Base-by-base conservation (phyloP, 2,113 vertebrate species). In the Tragelaphus imberbis region DNA sequence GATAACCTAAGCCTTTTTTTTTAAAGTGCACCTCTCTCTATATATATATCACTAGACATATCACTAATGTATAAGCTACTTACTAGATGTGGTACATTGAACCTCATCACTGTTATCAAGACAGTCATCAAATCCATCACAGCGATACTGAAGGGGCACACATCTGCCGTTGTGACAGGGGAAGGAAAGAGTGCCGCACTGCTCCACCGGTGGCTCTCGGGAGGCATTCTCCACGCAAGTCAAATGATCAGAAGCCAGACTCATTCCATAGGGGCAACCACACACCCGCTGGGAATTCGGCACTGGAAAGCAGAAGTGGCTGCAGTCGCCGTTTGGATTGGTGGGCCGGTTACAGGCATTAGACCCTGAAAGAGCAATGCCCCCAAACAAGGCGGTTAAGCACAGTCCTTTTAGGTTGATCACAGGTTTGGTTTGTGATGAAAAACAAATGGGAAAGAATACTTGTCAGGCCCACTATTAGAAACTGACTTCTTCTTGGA, bases 301-400 rank as follows among this genome's bases (percentile, higher is more conserved):
- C 33, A 99, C 99, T 7, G 99, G 99, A 98, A 99, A 99, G 98
- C 99, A 99, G 98, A 99, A 99, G 98, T 99, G 99, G 97, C 99
- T 99, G 98, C 99, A 99, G 98, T 99, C 99, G 77, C 99, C 99
- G n/a, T 99, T 99, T 4, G 99, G 99, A 97, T 99, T 99, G 33
- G 99, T 98, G 81, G 97, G 98, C 96, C 99, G 99, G 86, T 98
- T 99, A 98, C 99, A 99, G 95, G 99, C 98, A 98, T 99, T 99
- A 85, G 99, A 99, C 56, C 99, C 99, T 99, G 98, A 88, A 98
- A 96, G 94, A 79, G 61, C 95, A 98, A 96, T 15, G 30, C 25
- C 9, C 68, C 23, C 23, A 30, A 75, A 91, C 27, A 89, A 68
- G 10, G 59, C 87, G 68, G 8, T 36, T 19, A 80, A 30, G 6